These are phyloP conservation scores for Cheumatopsyche charites DNA, from an alignment of 1,140 invertebrate genomes.

Conservation along the genomic window DNA sequence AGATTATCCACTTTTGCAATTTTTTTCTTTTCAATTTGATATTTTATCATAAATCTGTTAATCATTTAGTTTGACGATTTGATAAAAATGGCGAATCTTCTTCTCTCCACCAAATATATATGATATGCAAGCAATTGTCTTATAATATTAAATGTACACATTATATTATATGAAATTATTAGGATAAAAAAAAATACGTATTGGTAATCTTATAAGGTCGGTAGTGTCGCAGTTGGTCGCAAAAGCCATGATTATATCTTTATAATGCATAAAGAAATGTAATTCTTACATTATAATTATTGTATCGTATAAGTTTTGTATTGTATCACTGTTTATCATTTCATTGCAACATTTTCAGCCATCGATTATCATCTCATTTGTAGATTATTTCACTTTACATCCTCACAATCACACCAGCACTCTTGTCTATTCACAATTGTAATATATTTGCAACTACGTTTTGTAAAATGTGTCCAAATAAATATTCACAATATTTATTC, in stretches of 20 bases:
- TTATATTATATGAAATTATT: slow-evolving; percentile 5
- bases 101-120: no score
- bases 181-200: slow-evolving; percentile 23
- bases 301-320: slow-evolving; percentile 32
- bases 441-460: no score
- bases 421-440: no score
- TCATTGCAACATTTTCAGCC: slow-evolving; percentile 18
- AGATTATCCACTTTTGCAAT: not conserved
- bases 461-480: no score
- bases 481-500: no score
- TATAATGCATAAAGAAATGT: slow-evolving; percentile 27
- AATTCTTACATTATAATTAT: slow-evolving; percentile 33
- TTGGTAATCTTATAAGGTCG: slow-evolving; percentile 29
- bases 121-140: not conserved
- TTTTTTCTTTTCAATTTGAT: not conserved
- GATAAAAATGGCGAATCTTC: no score
- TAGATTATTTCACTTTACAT: not conserved
- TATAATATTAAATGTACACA: not conserved
- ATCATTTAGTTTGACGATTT: not conserved
- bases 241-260: slow-evolving; percentile 19
- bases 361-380: slow-evolving; percentile 26
- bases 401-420: not conserved
- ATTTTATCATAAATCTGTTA: not conserved
- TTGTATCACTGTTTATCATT: slow-evolving; percentile 28
- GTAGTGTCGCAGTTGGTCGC: slow-evolving; percentile 37